phyloP scores from a whole-genome alignment of 2,797 vertebrate genomes.

The Leuciscus waleckii region DNA sequence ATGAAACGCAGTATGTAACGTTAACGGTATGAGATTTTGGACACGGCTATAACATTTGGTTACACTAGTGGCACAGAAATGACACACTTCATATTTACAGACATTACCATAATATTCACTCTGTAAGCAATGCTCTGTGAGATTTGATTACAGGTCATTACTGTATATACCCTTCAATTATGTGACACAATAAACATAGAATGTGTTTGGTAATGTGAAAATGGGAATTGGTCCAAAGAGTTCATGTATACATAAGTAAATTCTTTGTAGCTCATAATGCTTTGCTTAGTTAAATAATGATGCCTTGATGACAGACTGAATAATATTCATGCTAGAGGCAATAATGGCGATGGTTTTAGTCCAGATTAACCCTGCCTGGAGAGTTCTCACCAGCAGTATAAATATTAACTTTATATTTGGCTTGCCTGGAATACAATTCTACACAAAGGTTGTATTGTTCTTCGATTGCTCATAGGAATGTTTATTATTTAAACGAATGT shows the following conservation, averaged over 20 bases:
- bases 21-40: background rate
- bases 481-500: conserved; percentile 7
- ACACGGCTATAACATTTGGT: background rate
- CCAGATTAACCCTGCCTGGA: background rate
- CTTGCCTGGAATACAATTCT: background rate
- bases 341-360: background rate
- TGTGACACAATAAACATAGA: conserved; percentile 6
- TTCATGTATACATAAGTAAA: background rate
- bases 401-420: background rate
- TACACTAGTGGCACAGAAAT: conserved; percentile 3
- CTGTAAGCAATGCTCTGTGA: background rate
- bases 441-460: background rate
- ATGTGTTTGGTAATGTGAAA: conserved; percentile 10
- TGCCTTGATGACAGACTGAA: background rate
- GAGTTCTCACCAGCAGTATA: background rate
- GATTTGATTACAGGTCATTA: conserved; percentile 34
- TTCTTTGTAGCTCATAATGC: background rate
- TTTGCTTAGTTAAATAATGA: background rate
- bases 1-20: background rate
- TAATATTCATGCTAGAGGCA: background rate
- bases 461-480: background rate
- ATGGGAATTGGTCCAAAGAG: background rate
- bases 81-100: background rate
- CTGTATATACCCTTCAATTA: conserved; percentile 16
- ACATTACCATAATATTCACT: conserved; percentile 12